Conservation (phyloP, 2,797 vertebrate species). For the Spheniscus humboldti region DNA sequence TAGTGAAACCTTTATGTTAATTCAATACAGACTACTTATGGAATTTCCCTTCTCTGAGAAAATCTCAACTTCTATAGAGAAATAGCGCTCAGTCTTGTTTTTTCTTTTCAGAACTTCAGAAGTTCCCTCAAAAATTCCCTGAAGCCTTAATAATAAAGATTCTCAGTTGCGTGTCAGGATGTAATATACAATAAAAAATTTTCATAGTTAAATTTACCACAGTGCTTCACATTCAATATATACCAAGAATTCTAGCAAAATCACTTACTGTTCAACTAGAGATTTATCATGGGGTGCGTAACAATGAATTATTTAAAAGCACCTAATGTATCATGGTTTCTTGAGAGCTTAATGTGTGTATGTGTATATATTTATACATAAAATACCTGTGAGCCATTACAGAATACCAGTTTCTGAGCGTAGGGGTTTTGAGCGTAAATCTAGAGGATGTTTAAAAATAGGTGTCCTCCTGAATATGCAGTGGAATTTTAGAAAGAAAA, state of each 20-base stretch:
- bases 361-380: slow-evolving; percentile 45
- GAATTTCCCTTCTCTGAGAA: slow-evolving; percentile 46
- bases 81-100: background rate
- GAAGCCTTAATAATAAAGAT: slow-evolving; percentile 45
- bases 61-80: slow-evolving; percentile 15
- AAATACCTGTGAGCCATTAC: slow-evolving; percentile 31
- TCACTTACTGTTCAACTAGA: background rate
- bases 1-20: background rate
- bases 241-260: slow-evolving; percentile 22
- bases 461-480: slow-evolving; percentile 9
- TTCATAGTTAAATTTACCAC: slow-evolving; percentile 43
- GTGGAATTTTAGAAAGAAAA: background rate
- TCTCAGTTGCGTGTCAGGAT: background rate
- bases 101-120: slow-evolving; percentile 44
- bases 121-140: slow-evolving; percentile 53
- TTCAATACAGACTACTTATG: background rate
- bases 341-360: slow-evolving; percentile 17
- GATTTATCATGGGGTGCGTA: slow-evolving; percentile 42
- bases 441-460: slow-evolving; percentile 19
- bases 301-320: slow-evolving; percentile 50
- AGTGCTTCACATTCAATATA: background rate
- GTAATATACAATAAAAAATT: slow-evolving; percentile 18
- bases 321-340: background rate
- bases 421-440: background rate
- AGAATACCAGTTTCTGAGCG: background rate